Conservation (phyloP, 2,797 vertebrate genomes). For the Neosalanx taihuensis region DNA sequence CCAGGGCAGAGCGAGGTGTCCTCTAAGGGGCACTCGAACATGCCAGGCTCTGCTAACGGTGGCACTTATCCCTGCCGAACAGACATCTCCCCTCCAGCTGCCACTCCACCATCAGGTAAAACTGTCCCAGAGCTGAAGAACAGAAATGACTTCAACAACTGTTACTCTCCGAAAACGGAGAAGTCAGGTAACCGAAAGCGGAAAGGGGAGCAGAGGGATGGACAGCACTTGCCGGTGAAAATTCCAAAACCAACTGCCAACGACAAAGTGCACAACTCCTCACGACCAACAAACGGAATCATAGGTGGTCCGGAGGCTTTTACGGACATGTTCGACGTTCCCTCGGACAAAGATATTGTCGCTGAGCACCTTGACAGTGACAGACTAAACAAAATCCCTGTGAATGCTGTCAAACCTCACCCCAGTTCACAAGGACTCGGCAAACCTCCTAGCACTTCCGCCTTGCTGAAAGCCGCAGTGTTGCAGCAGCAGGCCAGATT, state of each 20-base stretch:
- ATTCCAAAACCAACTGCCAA: conserved; percentile 71
- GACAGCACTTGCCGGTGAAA: conserved; percentile 73
- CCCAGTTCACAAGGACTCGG: conserved; percentile 78
- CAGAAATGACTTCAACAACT: conserved; percentile 85
- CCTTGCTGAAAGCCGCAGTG: conserved; percentile 76
- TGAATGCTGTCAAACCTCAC: conserved; percentile 84
- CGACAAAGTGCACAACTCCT: conserved; percentile 76
- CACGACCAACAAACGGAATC: conserved; percentile 77
- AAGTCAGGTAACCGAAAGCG: conserved; percentile 75
- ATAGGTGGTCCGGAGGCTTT: conserved; percentile 75
- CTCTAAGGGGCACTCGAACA: conserved; percentile 72
- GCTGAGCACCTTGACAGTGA: conserved; percentile 77
- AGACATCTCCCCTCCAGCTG: conserved; percentile 60
- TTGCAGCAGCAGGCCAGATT: conserved; percentile 79
- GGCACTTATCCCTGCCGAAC: conserved; percentile 71
- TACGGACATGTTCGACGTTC: conserved; percentile 67
- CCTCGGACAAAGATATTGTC: conserved; percentile 65
- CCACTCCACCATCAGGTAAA: conserved; percentile 60
- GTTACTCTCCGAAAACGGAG: conserved; percentile 72
- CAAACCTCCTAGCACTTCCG: conserved; percentile 77
- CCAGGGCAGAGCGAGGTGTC: conserved; percentile 74
- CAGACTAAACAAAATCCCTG: conserved; percentile 78
- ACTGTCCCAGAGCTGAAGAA: conserved; percentile 78
- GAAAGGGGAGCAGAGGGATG: conserved; percentile 76
- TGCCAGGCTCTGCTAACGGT: conserved; percentile 76